These are phyloP conservation scores for Ectemnius lituratus DNA, from an alignment of 2,888 invertebrate genomes.

Conservation along the genomic window DNA sequence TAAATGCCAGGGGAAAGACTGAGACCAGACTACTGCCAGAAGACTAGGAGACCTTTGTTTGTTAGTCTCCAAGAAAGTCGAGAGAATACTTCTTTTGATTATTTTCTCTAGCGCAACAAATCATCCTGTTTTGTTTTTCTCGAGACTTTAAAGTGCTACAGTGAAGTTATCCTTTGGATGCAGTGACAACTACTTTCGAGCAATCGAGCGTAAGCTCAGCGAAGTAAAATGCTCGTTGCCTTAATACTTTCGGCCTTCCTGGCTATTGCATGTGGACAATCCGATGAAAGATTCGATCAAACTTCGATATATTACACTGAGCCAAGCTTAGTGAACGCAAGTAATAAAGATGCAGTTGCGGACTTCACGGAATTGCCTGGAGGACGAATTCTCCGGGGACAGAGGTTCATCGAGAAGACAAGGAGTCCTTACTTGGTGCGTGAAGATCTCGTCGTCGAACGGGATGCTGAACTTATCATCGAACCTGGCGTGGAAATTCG, in stretches of 20 bases:
- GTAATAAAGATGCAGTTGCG: conserved; percentile 40
- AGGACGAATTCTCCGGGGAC: conserved; percentile 82
- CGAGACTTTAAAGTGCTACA: background rate
- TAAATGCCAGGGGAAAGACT: conserved; percentile 3
- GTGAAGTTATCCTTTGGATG: background rate
- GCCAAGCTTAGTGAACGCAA: conserved; percentile 63
- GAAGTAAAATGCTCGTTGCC: conserved; percentile 36
- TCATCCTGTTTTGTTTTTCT: background rate
- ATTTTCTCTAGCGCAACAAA: background rate
- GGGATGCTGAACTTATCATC: conserved; percentile 88
- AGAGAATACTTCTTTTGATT: background rate
- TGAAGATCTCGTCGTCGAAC: conserved; percentile 89
- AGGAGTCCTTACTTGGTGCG: conserved; percentile 88
- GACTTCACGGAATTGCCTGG: conserved; percentile 81
- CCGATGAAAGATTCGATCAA: conserved; percentile 60
- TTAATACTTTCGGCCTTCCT: conserved; percentile 23
- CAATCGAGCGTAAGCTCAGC: background rate
- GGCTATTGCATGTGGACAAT: conserved; percentile 27
- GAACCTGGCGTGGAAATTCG: conserved; percentile 94
- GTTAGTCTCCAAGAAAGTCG: no score
- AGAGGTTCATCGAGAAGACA: conserved; percentile 79
- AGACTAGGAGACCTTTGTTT: no score
- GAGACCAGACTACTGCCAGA: no score
- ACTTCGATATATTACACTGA: conserved; percentile 74
- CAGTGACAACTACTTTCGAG: background rate